A percentile compares a stretch with the other conserved stretches of the same genome.
Conservation (phyloP, 2,888 invertebrate species). For the Pristionchus exspectatus region DNA sequence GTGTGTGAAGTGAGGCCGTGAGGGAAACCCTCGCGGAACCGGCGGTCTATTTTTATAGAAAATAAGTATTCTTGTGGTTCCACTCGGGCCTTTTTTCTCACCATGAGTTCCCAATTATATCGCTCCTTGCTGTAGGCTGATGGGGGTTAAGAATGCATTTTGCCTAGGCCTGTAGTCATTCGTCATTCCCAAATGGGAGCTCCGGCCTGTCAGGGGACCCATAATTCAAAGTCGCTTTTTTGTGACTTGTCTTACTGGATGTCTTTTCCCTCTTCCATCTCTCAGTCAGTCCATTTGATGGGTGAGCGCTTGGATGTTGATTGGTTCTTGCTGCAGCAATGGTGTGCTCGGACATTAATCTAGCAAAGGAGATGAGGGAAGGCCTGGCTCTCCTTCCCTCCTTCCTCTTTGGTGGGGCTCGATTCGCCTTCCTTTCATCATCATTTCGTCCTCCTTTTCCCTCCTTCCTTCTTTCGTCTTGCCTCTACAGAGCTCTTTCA, state of each 20-base stretch:
- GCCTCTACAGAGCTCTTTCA: background rate
- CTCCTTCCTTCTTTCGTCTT: background rate
- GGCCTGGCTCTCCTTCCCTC: background rate
- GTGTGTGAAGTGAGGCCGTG: slow-evolving; percentile 9
- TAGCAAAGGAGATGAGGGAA: background rate
- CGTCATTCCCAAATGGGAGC: background rate
- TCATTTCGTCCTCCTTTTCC: background rate
- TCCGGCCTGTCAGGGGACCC: background rate
- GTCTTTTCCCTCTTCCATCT: background rate
- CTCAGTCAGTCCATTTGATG: background rate
- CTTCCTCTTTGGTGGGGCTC: background rate
- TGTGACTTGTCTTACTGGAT: background rate
- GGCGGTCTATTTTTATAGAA: background rate
- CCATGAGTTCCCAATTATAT: background rate
- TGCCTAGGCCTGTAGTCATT: background rate
- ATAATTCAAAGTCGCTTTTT: slow-evolving; percentile 2
- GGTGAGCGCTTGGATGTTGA: background rate
- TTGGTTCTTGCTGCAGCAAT: background rate
- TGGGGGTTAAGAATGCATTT: background rate
- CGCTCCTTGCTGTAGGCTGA: background rate
- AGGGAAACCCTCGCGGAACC: background rate
- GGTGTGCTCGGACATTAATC: background rate
- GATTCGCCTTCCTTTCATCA: slow-evolving; percentile 15
- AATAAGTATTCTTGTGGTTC: background rate
- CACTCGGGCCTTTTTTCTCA: background rate